Conservation (phyloP, 1,140 invertebrate genomes). For the Plectus sambesii region DNA sequence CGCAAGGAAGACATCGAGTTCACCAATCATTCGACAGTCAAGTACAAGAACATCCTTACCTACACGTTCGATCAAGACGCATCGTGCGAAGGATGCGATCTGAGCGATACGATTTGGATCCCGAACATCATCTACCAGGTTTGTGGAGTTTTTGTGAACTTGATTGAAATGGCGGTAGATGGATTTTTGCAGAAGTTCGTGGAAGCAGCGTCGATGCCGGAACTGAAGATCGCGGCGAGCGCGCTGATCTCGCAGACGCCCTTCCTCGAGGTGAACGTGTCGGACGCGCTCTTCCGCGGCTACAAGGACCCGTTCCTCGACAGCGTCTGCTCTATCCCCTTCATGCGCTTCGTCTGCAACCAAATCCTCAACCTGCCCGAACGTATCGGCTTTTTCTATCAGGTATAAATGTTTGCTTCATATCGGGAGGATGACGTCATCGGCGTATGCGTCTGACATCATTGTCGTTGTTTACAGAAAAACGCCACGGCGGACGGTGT, state of each 20-base stretch:
- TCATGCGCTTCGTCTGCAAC: constrained; percentile 43
- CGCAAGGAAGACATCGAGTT: too few species aligned
- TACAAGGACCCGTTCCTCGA: constrained; percentile 43
- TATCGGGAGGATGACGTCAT: constrained; percentile 2
- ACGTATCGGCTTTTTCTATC: constrained; percentile 40
- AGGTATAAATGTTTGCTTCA: constrained; percentile 20
- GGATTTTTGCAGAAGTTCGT: constrained; percentile 37
- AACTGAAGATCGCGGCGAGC: constrained; percentile 33
- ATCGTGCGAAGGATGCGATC: constrained; percentile 38
- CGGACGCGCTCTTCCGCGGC: constrained; percentile 41
- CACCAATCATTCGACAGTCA: too few species aligned
- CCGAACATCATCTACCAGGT: constrained; percentile 45
- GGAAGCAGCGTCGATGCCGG: constrained; percentile 40
- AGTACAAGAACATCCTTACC: constrained; percentile 23
- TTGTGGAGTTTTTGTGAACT: too few species aligned
- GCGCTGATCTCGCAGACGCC: constrained; percentile 42
- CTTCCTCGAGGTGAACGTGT: constrained; percentile 43
- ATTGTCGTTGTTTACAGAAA: constrained; percentile 27
- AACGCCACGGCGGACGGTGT: constrained; percentile 32
- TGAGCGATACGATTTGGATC: constrained; percentile 42
- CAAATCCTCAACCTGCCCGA: constrained; percentile 40
- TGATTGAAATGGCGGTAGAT: too few species aligned
- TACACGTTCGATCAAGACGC: constrained; percentile 37
- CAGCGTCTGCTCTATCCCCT: constrained; percentile 35
- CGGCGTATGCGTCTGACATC: background rate